Evolutionary conservation across 1,140 invertebrate genomes (phyloP), one percentile per base, ranked within the genome.

Genomic region (Diachasmimorpha longicaudata): DNA sequence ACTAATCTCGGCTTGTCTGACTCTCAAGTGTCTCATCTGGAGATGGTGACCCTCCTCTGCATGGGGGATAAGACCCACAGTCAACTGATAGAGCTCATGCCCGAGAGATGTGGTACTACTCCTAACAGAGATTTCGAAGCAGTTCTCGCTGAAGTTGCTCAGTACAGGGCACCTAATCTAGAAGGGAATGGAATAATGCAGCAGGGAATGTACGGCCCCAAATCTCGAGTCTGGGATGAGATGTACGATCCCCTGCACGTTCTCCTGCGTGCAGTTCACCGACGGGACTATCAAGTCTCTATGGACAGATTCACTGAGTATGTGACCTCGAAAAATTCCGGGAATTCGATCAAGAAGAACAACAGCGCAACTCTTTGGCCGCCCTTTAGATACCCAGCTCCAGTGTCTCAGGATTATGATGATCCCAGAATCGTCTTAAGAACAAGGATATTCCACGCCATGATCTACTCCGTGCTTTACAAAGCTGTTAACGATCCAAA

Each of bases 201-300:
- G 82, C 97, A 99, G 86, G 97, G 97, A 13, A 95, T 97, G 89
- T 99, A 98, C 87, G 94, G 95, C 52, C 97, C 97, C 10, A 96
- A 96, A 87, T 90, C 94, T 39, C 89, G 92, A 23, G 94, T 99
- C 23, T 99, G 97, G 97, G 93, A 97, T 83, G 91, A 93, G 72
- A 92, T 97, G 80, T 99, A 97, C 86, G 96, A 99, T 90, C 98
- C 98, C 2, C 92, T 99, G 63, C 96, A 98, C 86, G 95, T 98
- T 5, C 89, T 97, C 21, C 88, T 98, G 1, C 90, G 98, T 82
- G 96, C 96, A 25, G 95, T 98, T 1, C 96, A 99, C 88, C 89
- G 96, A 44, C 92, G 94, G 81, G 97, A 99, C 86, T 98, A 97
- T 85, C 97, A 99, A 89, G 93, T 94, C 16, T 96, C 97, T 3